Conservation (phyloP, 2,888 invertebrate species). For the Polyommatus iphigenia region DNA sequence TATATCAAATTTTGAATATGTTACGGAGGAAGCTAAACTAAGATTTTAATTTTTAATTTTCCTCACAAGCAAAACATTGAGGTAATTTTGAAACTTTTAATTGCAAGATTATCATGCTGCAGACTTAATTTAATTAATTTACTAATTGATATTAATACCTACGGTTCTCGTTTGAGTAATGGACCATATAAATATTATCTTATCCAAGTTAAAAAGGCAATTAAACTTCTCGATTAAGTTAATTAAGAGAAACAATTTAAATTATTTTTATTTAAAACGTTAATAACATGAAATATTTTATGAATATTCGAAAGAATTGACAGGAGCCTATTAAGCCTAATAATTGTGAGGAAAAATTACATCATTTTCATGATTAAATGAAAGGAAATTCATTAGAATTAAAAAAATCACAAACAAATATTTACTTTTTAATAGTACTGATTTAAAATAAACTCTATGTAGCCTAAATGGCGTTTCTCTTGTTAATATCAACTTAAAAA, state of each 20-base stretch:
- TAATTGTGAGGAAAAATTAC: too few relatives aligned
- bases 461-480: not conserved
- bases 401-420: too few relatives aligned
- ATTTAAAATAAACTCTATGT: not conserved
- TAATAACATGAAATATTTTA: not conserved
- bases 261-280: not conserved
- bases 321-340: not conserved
- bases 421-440: too few relatives aligned
- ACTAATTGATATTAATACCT: slow-evolving; percentile 21
- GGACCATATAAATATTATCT: slow-evolving; percentile 17
- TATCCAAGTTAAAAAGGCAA: slow-evolving; percentile 2
- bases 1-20: not conserved
- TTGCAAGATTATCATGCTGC: not conserved
- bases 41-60: not conserved
- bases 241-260: not conserved
- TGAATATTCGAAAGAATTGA: not conserved
- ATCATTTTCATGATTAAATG: too few relatives aligned
- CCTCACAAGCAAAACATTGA: not conserved
- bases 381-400: too few relatives aligned
- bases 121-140: not conserved
- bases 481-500: not conserved
- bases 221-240: not conserved
- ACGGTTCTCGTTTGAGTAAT: slow-evolving; percentile 13
- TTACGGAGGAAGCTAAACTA: not conserved
- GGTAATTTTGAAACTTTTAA: not conserved